A percentile compares a stretch with the other conserved stretches of the same genome.
Conservation (phyloP, 2,113 vertebrate genomes). For the Perca schrenkii region DNA sequence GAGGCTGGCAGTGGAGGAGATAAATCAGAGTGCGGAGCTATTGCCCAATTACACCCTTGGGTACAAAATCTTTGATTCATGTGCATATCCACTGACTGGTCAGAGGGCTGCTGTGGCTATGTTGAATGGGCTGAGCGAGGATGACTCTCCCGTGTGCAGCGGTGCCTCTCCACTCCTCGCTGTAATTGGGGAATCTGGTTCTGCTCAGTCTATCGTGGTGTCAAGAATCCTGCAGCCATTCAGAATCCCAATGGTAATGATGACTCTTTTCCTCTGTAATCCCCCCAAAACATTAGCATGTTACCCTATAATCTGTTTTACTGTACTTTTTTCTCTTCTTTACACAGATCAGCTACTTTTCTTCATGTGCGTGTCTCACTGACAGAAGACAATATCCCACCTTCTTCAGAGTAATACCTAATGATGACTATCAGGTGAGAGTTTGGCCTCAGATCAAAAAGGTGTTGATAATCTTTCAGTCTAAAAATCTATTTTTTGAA, state of each 20-base stretch:
- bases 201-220: constrained; percentile 83
- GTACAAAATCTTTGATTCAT: constrained; percentile 86
- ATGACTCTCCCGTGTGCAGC: constrained; percentile 59
- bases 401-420: constrained; percentile 85
- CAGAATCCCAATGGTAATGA: constrained; percentile 83
- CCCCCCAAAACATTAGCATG: background rate
- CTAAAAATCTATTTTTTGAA: background rate
- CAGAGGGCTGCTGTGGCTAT: constrained; percentile 79
- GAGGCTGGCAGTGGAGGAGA: constrained; percentile 84
- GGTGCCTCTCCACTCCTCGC: constrained; percentile 72
- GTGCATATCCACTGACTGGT: constrained; percentile 80
- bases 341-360: constrained; percentile 84
- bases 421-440: constrained; percentile 83
- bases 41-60: constrained; percentile 80
- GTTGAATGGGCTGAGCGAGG: constrained; percentile 72
- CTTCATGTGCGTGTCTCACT: constrained; percentile 81
- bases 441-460: background rate
- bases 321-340: constrained; percentile 15
- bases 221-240: constrained; percentile 83
- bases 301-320: background rate
- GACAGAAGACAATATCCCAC: constrained; percentile 80
- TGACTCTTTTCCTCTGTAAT: background rate
- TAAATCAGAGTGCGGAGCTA: constrained; percentile 77
- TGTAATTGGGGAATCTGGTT: constrained; percentile 83
- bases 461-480: background rate